Evolutionary conservation across 1,140 invertebrate species (phyloP).

Genomic region (Leptinotarsa undecemlineata): DNA sequence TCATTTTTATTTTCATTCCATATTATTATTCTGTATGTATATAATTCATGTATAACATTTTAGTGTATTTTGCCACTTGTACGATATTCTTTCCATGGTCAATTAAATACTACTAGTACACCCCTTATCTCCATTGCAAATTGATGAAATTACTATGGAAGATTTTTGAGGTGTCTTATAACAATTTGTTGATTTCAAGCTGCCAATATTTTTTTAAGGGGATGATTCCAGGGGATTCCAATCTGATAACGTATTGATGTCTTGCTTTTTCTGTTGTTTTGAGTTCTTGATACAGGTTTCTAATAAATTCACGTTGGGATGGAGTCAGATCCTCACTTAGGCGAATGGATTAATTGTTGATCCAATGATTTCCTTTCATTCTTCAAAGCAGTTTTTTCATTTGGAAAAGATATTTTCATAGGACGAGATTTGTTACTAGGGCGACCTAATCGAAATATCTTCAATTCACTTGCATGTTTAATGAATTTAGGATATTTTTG

Average conservation of each 20-base stretch:
- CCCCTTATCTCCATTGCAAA: too few species aligned
- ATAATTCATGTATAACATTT: too few species aligned
- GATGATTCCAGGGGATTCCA: background rate
- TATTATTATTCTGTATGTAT: too few species aligned
- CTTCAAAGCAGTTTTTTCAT: background rate
- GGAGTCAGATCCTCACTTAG: background rate
- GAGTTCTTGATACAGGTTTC: conserved; percentile 3
- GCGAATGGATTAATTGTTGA: background rate
- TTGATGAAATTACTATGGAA: too few species aligned
- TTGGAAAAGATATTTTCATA: conserved; percentile 11
- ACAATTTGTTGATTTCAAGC: too few species aligned
- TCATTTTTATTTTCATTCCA: too few species aligned
- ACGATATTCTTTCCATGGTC: too few species aligned
- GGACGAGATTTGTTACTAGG: conserved; percentile 9
- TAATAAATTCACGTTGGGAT: conserved; percentile 3
- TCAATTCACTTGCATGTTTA: too few species aligned
- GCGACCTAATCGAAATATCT: conserved; percentile 9
- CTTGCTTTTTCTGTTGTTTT: conserved; percentile 1
- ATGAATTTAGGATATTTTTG: background rate
- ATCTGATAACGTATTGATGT: conserved; percentile 7
- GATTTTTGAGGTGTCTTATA: too few species aligned
- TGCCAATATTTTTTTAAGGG: too few species aligned
- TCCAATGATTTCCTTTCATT: conserved; percentile 9
- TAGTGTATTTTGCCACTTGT: too few species aligned
- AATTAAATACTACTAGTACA: too few species aligned